phyloP scores from a whole-genome alignment of 2,888 invertebrate species.

The Electrophaes corylata region DNA sequence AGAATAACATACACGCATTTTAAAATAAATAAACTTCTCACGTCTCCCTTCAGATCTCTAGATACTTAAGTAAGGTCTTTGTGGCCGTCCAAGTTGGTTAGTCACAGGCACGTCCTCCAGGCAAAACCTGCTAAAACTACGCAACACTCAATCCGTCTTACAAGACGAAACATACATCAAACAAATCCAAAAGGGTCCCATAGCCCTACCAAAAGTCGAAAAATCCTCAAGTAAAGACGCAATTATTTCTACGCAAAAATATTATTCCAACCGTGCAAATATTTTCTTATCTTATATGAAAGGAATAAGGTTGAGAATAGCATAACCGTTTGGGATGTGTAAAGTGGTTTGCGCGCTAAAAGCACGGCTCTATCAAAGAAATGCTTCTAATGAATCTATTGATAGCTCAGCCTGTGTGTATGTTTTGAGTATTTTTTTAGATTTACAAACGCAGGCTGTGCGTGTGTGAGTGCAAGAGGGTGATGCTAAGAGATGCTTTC shows the following conservation, averaged over 20 bases:
- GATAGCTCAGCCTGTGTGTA: slow-evolving; percentile 72
- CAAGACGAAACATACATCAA: slow-evolving; percentile 54
- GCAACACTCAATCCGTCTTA: slow-evolving; percentile 50
- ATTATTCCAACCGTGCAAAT: slow-evolving; percentile 29
- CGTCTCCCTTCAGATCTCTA: too few species aligned
- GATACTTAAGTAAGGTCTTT: too few species aligned
- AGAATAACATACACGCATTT: too few species aligned
- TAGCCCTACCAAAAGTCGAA: slow-evolving; percentile 62
- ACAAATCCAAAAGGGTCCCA: slow-evolving; percentile 42
- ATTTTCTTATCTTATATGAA: slow-evolving; percentile 4
- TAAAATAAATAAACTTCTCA: too few species aligned
- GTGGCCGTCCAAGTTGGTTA: neutral
- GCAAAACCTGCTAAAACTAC: slow-evolving; percentile 26
- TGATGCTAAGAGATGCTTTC: slow-evolving; percentile 80
- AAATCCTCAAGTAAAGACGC: slow-evolving; percentile 75
- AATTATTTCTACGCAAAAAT: slow-evolving; percentile 70
- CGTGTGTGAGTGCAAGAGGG: slow-evolving; percentile 70
- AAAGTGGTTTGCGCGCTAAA: slow-evolving; percentile 66
- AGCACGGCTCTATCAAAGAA: slow-evolving; percentile 80
- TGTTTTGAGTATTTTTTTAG: slow-evolving; percentile 72
- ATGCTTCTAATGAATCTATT: slow-evolving; percentile 83
- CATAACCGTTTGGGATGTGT: slow-evolving; percentile 29
- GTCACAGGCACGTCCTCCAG: neutral
- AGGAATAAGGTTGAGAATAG: slow-evolving; percentile 51
- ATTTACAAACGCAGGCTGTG: slow-evolving; percentile 55